Percentiles rank a stretch among this genome's conserved stretches.
phyloP scores from a whole-genome alignment of 1,140 invertebrate genomes.

The Drosophila simulans region DNA sequence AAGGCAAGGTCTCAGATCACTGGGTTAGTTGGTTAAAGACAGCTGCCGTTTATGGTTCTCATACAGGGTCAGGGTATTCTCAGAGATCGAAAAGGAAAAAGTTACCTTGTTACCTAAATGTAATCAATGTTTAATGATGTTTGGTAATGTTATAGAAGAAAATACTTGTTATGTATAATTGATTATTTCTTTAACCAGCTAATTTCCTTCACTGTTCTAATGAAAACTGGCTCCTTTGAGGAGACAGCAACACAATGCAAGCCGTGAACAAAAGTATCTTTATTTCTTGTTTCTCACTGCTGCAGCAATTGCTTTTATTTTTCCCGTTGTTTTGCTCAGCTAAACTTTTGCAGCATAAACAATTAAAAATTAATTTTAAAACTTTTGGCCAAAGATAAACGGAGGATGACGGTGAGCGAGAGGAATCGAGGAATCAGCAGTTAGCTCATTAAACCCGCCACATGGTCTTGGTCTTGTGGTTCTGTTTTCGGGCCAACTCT shows the following conservation, averaged over 20 bases:
- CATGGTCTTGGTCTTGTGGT: slow-evolving; percentile 43
- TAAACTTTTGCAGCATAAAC: slow-evolving; percentile 60
- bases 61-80: slow-evolving; percentile 1
- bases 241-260: slow-evolving; percentile 13
- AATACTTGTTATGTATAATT: no score
- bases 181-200: not conserved
- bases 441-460: slow-evolving; percentile 74
- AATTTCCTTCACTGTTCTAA: slow-evolving; percentile 9
- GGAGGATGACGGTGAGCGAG: slow-evolving; percentile 38
- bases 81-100: not conserved
- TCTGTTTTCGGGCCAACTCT: slow-evolving; percentile 13
- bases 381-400: slow-evolving; percentile 56
- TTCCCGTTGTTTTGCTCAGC: slow-evolving; percentile 17
- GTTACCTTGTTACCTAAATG: no score
- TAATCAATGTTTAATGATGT: no score
- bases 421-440: slow-evolving; percentile 32
- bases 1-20: slow-evolving; percentile 31
- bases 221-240: slow-evolving; percentile 20
- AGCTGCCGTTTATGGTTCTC: slow-evolving; percentile 8
- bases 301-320: slow-evolving; percentile 36
- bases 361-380: slow-evolving; percentile 79
- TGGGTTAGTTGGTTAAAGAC: slow-evolving; percentile 5
- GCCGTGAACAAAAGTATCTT: slow-evolving; percentile 29
- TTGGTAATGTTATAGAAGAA: not conserved
- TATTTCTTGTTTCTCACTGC: slow-evolving; percentile 23